These are phyloP conservation scores for Cepphus grylle DNA, from an alignment of 2,113 vertebrate species.

Conservation along the genomic window DNA sequence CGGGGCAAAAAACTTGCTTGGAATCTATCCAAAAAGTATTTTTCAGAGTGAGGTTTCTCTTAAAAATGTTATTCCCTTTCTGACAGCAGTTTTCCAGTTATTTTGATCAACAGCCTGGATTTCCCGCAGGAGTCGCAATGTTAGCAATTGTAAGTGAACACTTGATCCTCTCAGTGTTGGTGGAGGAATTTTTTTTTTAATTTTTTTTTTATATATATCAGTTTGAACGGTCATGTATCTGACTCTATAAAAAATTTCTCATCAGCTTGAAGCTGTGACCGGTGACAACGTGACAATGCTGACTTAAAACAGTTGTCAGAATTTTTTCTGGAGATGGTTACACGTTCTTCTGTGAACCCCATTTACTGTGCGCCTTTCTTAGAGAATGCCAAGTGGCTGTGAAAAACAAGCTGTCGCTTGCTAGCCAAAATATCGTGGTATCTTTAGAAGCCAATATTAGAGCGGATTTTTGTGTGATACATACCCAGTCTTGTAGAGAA, in stretches of 20 bases:
- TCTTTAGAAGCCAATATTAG: background rate
- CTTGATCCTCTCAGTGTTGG: background rate
- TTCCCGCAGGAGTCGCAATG: background rate
- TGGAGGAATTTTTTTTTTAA: background rate
- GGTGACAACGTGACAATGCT: background rate
- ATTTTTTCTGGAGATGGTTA: background rate
- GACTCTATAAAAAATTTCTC: background rate
- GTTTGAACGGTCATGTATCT: background rate
- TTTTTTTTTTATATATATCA: background rate
- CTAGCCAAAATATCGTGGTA: background rate
- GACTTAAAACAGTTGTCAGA: background rate
- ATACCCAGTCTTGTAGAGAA: background rate
- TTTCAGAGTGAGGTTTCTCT: background rate
- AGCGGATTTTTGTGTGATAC: background rate
- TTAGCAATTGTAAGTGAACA: background rate
- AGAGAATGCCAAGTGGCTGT: background rate
- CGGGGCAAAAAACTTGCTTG: background rate
- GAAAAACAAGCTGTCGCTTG: background rate
- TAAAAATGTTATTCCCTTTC: background rate
- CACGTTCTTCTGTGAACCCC: background rate
- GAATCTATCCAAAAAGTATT: background rate
- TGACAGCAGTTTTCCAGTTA: constrained; percentile 20
- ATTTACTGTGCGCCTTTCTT: background rate
- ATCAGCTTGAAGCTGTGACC: background rate
- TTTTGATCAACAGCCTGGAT: constrained; percentile 13